phyloP scores from a whole-genome alignment of 2,888 invertebrate genomes.

The Hyppa rectilinea region DNA sequence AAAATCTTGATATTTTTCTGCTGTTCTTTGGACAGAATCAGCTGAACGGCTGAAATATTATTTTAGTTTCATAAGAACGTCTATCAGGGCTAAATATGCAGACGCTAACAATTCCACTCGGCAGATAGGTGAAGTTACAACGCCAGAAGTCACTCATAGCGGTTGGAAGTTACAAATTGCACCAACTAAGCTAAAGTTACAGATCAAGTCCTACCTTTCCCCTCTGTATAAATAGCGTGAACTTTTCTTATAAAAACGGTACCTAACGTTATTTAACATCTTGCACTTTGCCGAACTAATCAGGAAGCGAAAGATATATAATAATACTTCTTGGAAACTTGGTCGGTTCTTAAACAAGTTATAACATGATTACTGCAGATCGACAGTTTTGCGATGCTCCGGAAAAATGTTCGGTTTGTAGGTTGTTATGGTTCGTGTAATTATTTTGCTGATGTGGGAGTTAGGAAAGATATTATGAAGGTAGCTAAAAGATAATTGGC shows the following conservation, averaged over 20 bases:
- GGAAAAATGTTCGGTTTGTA: slow-evolving; percentile 53
- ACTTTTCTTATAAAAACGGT: slow-evolving; percentile 60
- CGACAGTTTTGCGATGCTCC: slow-evolving; percentile 61
- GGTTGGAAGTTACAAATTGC: slow-evolving; percentile 39
- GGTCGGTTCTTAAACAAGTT: slow-evolving; percentile 59
- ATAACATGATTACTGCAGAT: slow-evolving; percentile 61
- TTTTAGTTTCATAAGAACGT: not conserved
- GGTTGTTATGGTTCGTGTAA: slow-evolving; percentile 44
- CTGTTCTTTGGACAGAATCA: not conserved
- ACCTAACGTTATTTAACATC: slow-evolving; percentile 59
- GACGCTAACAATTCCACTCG: slow-evolving; percentile 11
- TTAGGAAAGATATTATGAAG: slow-evolving; percentile 42
- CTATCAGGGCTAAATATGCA: slow-evolving; percentile 7
- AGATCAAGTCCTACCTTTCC: slow-evolving; percentile 44
- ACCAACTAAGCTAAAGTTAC: slow-evolving; percentile 29
- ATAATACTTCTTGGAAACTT: slow-evolving; percentile 64
- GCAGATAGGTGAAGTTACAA: slow-evolving; percentile 20
- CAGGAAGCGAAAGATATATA: slow-evolving; percentile 58
- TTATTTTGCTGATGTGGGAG: slow-evolving; percentile 52
- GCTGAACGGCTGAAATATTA: not conserved
- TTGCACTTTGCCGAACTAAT: slow-evolving; percentile 65
- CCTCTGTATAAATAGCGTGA: slow-evolving; percentile 43
- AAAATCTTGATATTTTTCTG: not conserved
- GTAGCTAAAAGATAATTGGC: slow-evolving; percentile 31
- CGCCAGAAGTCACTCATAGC: slow-evolving; percentile 33